Base-by-base conservation (phyloP, 2,888 invertebrate species). In the Atherix ibis region DNA sequence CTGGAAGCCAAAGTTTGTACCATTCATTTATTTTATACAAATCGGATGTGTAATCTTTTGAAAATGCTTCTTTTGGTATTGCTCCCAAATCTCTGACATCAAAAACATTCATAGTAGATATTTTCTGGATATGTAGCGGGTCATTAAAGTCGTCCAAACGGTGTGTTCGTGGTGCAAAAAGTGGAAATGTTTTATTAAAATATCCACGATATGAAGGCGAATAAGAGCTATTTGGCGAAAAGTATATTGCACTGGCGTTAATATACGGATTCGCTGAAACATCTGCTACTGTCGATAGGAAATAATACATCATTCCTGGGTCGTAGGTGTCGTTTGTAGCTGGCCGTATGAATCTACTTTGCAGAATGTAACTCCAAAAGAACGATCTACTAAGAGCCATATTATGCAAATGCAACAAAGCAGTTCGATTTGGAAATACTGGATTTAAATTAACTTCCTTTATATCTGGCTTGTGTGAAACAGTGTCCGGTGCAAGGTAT, bases 261-360 rank as follows among this genome's bases (percentile, higher is more conserved):
- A 92, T 81, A 46, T 81, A 79, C 0, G 83, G 81, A 61, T 91
- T 94, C 0, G 92, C 73, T 0, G 94, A 83, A 0, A 97, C 85
- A 57, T 97, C 95, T 1, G 97, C 92, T 1, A 92, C 84, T 0
- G 89, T 81, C 0, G 94, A 92, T 27, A 95, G 64, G 54, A 92
- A 91, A 52, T 91, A 91, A 53, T 95, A 95, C 88, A 94, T 89
- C 79, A 97, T 87, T 34, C 95, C 95, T 1, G 95, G 95, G 62
- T 95, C 94, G 47, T 88, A 87, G 0, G 88, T 85, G 49, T 88
- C 87, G 53, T 87, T 88, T 15, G 84, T 85, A 1, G 84, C 85
- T 1, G 88, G 88, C 18, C 88, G 67, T 45, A 88, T 88, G 48
- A 88, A 87, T 42, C 91, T 68, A 17, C 87, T 84, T 54, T 91